Evolutionary conservation across 2,113 vertebrate genomes (phyloP).

Genomic region (Elephantulus edwardii): DNA sequence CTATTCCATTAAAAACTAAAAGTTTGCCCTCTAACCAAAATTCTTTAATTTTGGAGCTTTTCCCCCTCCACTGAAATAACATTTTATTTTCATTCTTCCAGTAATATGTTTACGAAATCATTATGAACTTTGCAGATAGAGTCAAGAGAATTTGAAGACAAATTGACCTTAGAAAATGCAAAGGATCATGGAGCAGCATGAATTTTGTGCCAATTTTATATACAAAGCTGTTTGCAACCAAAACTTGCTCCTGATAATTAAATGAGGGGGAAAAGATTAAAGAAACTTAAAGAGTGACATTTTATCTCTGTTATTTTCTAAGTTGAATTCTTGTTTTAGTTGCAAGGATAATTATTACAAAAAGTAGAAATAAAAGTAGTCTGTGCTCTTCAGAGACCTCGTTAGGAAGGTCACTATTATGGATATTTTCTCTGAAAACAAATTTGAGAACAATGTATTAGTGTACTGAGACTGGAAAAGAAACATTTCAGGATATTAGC

Average conservation of each 20-base stretch:
- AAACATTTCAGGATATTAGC: too few species aligned
- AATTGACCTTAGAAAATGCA: background rate
- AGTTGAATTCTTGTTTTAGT: too few species aligned
- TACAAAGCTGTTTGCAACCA: background rate
- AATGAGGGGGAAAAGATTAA: background rate
- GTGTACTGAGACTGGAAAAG: too few species aligned
- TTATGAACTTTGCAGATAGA: background rate
- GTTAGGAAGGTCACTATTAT: too few species aligned
- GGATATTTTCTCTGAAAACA: too few species aligned
- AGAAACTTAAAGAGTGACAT: background rate
- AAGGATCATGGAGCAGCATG: background rate
- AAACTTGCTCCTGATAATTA: background rate
- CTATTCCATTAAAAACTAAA: background rate
- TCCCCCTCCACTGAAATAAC: background rate
- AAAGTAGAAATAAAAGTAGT: too few species aligned
- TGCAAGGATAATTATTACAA: too few species aligned
- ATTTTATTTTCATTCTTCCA: background rate
- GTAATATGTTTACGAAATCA: background rate
- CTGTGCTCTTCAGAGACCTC: too few species aligned
- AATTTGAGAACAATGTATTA: too few species aligned
- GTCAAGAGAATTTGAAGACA: background rate
- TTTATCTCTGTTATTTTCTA: too few species aligned
- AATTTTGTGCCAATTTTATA: background rate
- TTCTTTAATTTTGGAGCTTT: too few species aligned
- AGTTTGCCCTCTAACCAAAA: too few species aligned